phyloP scores from a whole-genome alignment of 2,888 invertebrate species.

The Dynastes grantii region DNA sequence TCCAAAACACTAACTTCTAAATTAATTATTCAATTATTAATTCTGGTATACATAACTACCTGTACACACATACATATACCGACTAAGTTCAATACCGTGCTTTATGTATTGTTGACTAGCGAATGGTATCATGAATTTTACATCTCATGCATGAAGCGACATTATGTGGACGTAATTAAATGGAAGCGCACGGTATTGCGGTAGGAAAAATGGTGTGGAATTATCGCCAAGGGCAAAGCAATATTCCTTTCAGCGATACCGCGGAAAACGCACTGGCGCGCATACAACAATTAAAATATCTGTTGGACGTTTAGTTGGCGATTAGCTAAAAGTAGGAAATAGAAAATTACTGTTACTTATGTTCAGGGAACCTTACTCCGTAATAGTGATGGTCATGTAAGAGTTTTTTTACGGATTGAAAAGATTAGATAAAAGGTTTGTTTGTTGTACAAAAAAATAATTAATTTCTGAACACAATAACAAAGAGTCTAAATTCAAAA shows the following conservation, averaged over 20 bases:
- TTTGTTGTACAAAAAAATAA: too few species aligned
- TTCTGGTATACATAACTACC: neutral
- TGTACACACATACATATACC: too few species aligned
- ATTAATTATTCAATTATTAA: neutral
- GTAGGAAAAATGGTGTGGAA: conserved; percentile 6
- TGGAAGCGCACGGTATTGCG: neutral
- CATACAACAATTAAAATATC: conserved; percentile 21
- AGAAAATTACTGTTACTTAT: conserved; percentile 10
- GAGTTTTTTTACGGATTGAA: too few species aligned
- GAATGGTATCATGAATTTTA: conserved; percentile 3
- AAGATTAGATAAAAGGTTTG: too few species aligned
- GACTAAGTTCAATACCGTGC: neutral
- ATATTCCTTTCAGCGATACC: conserved; percentile 30
- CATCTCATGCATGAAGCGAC: conserved; percentile 26
- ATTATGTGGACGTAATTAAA: conserved; percentile 11
- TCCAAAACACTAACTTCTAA: neutral
- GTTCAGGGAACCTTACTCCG: neutral
- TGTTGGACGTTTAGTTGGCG: conserved; percentile 9
- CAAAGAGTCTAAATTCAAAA: too few species aligned
- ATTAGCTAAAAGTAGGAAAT: conserved; percentile 38
- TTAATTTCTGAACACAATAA: too few species aligned
- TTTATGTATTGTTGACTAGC: neutral
- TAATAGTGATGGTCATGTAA: neutral
- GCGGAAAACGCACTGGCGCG: conserved; percentile 2
- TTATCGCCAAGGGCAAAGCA: conserved; percentile 36